Evolutionary conservation across 2,888 invertebrate genomes (phyloP), one percentile per base, ranked within the genome.

Genomic region (Itoplectis maculator): DNA sequence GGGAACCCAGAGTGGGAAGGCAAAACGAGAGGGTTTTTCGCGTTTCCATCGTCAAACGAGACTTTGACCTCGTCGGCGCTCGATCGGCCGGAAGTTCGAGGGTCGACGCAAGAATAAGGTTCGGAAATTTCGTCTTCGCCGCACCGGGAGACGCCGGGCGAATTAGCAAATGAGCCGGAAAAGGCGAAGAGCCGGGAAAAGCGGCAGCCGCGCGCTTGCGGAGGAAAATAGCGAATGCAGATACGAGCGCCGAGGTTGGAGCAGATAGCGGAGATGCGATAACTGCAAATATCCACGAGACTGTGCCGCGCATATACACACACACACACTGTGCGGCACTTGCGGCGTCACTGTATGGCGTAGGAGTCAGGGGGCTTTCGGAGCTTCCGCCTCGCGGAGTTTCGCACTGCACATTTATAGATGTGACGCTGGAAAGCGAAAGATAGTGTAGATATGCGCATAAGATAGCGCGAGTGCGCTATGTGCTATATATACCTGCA

Each of bases 121-220:
- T 11, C n/a, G 11, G 37, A 15, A 70, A 11, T 23, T 65, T 37
- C 11, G 29, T 29, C 29, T 29, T 13, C n/a, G n/a, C n/a, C n/a
- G n/a, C n/a, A n/a, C n/a, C n/a, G 65, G 9, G 4, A 23, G n/a
- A 7, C 23, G 15, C 8, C 45, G 37, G 51, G 6, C 45, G 69
- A 63, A 74, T 69, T 77, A 68, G 42, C 63, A 81, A 81, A 73
- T 69, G 81, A 74, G 40, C 54, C 56, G 69, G 74, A 78, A 82
- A 63, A 5, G 29, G 6, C 20, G 47, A n/a, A 45, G 51, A 29
- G 51, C 23, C 7, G 47, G 15, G 29, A 18, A n/a, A 59, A n/a
- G n/a, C n/a, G n/a, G n/a, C n/a, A n/a, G n/a, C n/a, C n/a, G n/a
- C n/a, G n/a, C n/a, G n/a, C n/a, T 40, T 23, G 29, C 13, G 56